Conservation (phyloP, 23 tunicate species). For the Halocynthia roretzi region DNA sequence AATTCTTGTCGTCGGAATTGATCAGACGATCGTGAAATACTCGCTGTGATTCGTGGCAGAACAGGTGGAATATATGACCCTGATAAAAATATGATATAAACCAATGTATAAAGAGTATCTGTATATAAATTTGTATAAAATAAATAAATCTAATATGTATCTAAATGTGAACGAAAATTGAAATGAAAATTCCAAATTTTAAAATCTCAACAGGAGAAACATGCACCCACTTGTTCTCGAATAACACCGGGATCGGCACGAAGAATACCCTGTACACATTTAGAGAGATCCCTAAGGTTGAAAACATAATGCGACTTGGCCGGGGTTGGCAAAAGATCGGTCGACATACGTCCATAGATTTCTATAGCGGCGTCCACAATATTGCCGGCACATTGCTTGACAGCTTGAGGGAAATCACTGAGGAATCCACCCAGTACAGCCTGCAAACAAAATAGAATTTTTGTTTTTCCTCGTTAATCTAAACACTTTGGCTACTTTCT, state of each 20-base stretch:
- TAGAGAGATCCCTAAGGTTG: constrained; percentile 92
- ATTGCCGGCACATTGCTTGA: constrained; percentile 52
- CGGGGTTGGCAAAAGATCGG: constrained; percentile 97
- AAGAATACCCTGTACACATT: constrained; percentile 94
- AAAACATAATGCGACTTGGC: constrained; percentile 99
- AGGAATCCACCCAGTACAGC: constrained; percentile 83
- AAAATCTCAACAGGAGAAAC: not conserved
- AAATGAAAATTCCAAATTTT: not conserved
- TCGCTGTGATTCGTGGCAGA: constrained; percentile 94
- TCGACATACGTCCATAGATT: constrained; percentile 95
- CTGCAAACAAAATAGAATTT: constrained; percentile 22
- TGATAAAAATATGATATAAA: constrained; percentile 10
- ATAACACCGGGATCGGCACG: constrained; percentile 94
- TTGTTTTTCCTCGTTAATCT: no score
- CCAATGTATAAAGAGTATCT: not conserved
- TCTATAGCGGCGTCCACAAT: constrained; percentile 99
- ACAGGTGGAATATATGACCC: constrained; percentile 91
- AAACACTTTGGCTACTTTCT: no score
- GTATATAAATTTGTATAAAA: not conserved
- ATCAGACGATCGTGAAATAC: constrained; percentile 99
- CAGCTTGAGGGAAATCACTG: constrained; percentile 85
- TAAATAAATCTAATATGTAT: not conserved
- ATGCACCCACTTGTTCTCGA: constrained; percentile 66
- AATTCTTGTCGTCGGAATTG: constrained; percentile 90
- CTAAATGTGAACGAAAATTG: not conserved